phyloP scores from a whole-genome alignment of 1,140 invertebrate genomes.

The Hypsibius dujardini region DNA sequence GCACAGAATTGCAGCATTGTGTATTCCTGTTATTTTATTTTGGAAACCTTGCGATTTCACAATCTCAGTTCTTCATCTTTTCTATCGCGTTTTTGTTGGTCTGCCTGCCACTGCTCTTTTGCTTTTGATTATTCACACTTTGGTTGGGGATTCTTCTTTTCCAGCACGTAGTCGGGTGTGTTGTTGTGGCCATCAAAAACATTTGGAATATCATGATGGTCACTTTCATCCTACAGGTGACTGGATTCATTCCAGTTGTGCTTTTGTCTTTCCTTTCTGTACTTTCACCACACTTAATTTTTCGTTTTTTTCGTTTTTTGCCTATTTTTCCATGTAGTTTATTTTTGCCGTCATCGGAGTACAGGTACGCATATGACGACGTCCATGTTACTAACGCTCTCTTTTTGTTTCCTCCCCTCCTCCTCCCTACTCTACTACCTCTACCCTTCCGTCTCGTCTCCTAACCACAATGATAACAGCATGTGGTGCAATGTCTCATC shows the following conservation, averaged over 20 bases:
- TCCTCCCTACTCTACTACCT: not conserved
- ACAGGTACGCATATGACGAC: not conserved
- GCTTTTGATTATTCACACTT: too few species aligned
- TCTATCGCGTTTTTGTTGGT: slow-evolving; percentile 18
- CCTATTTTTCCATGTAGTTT: slow-evolving; percentile 16
- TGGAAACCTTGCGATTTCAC: too few species aligned
- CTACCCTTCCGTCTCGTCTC: not conserved
- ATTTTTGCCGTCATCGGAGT: slow-evolving; percentile 10
- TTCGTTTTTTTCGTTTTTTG: slow-evolving; percentile 5
- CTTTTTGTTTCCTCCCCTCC: too few species aligned
- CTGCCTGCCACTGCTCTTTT: too few species aligned
- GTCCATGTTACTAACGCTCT: too few species aligned
- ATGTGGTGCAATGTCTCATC: slow-evolving; percentile 34
- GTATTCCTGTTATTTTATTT: too few species aligned
- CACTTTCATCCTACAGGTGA: slow-evolving; percentile 30
- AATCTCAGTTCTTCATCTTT: slow-evolving; percentile 19
- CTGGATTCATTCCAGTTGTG: not conserved
- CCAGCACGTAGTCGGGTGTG: slow-evolving; percentile 96
- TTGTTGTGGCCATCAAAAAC: slow-evolving; percentile 96
- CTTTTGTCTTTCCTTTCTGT: not conserved
- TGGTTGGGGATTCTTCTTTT: slow-evolving; percentile 26
- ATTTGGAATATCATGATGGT: slow-evolving; percentile 96
- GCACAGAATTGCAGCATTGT: too few species aligned
- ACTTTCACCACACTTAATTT: not conserved
- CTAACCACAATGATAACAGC: slow-evolving; percentile 17